These are phyloP conservation scores for Trachelus troglodyta DNA, from an alignment of 2,888 invertebrate genomes.

Conservation along the genomic window DNA sequence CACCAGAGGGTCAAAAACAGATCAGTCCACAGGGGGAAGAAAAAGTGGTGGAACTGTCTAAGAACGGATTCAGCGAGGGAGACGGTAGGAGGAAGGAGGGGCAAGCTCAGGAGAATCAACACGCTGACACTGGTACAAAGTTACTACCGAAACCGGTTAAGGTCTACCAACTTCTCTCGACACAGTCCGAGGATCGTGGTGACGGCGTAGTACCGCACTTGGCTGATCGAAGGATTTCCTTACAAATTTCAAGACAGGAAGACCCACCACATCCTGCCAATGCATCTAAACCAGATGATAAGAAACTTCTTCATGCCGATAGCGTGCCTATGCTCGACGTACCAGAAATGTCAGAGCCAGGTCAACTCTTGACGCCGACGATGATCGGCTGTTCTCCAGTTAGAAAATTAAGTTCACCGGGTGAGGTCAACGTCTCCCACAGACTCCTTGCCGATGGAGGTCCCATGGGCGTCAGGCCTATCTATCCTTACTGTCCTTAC, in stretches of 20 bases:
- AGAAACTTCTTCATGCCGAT: constrained; percentile 31
- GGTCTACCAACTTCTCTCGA: constrained; percentile 50
- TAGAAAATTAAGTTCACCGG: constrained; percentile 43
- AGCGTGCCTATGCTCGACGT: constrained; percentile 32
- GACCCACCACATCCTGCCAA: not conserved
- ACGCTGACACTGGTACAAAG: not conserved
- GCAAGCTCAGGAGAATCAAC: not conserved
- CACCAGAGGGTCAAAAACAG: not conserved
- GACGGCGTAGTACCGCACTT: constrained; percentile 38
- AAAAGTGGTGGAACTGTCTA: not conserved
- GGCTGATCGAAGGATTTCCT: constrained; percentile 43
- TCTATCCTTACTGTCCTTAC: constrained; percentile 79
- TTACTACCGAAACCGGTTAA: constrained; percentile 42
- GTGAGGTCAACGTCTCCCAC: constrained; percentile 38
- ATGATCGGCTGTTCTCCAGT: constrained; percentile 25
- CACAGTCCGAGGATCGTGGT: constrained; percentile 50
- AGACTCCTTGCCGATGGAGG: constrained; percentile 32
- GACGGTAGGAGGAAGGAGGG: not conserved
- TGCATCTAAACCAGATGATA: constrained; percentile 20
- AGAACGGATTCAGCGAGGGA: not conserved
- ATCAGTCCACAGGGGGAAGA: constrained; percentile 8
- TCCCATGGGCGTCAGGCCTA: constrained; percentile 68
- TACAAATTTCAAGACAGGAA: constrained; percentile 38
- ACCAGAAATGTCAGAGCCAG: constrained; percentile 3
- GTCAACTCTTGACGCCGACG: constrained; percentile 20